Evolutionary conservation across 2,888 invertebrate species (phyloP).

Genomic region (Bibio marci): DNA sequence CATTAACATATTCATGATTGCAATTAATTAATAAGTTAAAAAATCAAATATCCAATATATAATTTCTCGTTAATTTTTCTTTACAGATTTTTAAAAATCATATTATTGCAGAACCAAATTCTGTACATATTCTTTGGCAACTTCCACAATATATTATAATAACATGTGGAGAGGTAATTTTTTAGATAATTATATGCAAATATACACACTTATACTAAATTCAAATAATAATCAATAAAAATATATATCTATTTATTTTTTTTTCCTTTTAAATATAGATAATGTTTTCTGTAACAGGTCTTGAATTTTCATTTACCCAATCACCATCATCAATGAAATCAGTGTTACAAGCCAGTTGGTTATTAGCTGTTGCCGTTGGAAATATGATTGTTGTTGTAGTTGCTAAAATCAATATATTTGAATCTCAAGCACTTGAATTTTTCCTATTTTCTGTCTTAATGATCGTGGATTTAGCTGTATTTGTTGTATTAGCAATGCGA

Average conservation of each 20-base stretch:
- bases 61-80: constrained; percentile 10
- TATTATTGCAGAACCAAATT: constrained; percentile 47
- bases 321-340: constrained; percentile 77
- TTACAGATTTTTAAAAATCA: constrained; percentile 27
- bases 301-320: constrained; percentile 53
- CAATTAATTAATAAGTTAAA: too few relatives aligned
- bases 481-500: constrained; percentile 58
- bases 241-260: too few relatives aligned
- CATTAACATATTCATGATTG: not conserved
- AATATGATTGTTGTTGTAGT: constrained; percentile 85
- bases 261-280: too few relatives aligned
- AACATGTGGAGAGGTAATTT: constrained; percentile 72
- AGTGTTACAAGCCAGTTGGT: constrained; percentile 79
- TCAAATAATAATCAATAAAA: too few relatives aligned
- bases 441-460: constrained; percentile 80
- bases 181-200: constrained; percentile 17
- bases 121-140: constrained; percentile 58
- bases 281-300: constrained; percentile 52
- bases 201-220: too few relatives aligned
- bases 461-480: constrained; percentile 66
- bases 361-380: constrained; percentile 86
- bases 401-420: constrained; percentile 58
- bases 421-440: constrained; percentile 69
- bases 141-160: constrained; percentile 86
- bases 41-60: too few relatives aligned